A percentile compares a stretch with the other conserved stretches of the same genome.
phyloP scores from a whole-genome alignment of 1,140 invertebrate species.

The Calycopis cecrops region DNA sequence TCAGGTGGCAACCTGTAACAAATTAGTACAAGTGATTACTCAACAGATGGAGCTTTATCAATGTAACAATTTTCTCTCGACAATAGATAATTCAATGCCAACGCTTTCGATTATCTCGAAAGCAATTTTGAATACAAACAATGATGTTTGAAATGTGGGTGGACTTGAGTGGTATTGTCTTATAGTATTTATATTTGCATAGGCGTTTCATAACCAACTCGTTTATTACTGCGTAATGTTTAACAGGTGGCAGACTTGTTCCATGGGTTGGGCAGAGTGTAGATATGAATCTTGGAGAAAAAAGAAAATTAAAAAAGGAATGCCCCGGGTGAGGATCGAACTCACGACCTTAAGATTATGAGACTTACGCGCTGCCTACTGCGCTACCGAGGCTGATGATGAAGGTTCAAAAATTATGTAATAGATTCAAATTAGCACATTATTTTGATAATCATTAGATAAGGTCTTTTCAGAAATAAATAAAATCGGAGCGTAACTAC shows the following conservation, averaged over 20 bases:
- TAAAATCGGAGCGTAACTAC: too few relatives aligned
- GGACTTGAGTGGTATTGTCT: constrained; percentile 8
- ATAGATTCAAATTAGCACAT: background rate
- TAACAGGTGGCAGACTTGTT: constrained; percentile 14
- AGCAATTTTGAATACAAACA: constrained; percentile 7
- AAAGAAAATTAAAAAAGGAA: constrained; percentile 78
- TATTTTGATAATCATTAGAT: too few relatives aligned
- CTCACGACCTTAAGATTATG: constrained; percentile 98
- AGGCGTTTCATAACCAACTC: constrained; percentile 6
- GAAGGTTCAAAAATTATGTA: background rate
- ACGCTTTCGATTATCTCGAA: background rate
- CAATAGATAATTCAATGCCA: background rate
- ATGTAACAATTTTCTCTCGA: background rate
- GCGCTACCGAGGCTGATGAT: constrained; percentile 86
- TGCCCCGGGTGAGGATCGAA: constrained; percentile 94
- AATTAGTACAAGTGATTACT: background rate
- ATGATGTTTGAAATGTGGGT: constrained; percentile 11
- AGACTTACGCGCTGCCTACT: constrained; percentile 97
- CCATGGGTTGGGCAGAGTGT: constrained; percentile 1
- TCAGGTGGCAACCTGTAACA: background rate
- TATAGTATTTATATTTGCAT: background rate
- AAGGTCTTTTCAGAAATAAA: too few relatives aligned
- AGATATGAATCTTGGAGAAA: constrained; percentile 31
- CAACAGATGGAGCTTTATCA: constrained; percentile 1
- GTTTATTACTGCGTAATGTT: constrained; percentile 14